Evolutionary conservation across 2,888 invertebrate genomes (phyloP).

Genomic region (Eupithecia subumbrata): DNA sequence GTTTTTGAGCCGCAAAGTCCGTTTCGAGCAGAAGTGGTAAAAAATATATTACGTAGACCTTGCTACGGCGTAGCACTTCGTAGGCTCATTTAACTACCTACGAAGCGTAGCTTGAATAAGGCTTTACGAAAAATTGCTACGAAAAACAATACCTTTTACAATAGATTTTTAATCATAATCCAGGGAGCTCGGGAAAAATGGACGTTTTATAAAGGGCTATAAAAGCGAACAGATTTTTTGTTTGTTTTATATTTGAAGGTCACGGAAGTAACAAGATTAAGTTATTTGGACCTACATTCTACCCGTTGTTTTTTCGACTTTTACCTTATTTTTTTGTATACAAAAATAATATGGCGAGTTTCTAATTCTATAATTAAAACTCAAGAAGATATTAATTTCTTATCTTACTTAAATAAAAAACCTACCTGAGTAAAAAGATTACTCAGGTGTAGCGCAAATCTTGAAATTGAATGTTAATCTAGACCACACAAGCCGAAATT

Average conservation of each 20-base stretch:
- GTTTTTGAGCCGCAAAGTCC: not conserved
- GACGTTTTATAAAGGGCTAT: conserved; percentile 2
- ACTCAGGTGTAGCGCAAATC: not conserved
- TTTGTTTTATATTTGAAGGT: conserved; percentile 3
- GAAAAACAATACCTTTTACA: not conserved
- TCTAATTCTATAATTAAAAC: too few species aligned
- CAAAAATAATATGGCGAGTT: not conserved
- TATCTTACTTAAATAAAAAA: too few species aligned
- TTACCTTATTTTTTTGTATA: not conserved
- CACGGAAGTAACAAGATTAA: not conserved
- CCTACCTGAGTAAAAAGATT: too few species aligned
- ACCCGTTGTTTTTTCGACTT: not conserved
- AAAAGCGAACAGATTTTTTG: not conserved
- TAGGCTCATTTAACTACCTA: not conserved
- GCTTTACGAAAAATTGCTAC: not conserved
- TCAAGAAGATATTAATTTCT: too few species aligned
- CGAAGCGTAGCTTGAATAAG: not conserved
- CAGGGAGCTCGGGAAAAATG: not conserved
- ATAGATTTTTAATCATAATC: conserved; percentile 3
- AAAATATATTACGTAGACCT: not conserved
- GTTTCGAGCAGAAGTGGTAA: not conserved
- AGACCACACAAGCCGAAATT: not conserved
- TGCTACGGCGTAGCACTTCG: conserved; percentile 19
- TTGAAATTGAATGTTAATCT: not conserved
- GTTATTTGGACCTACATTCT: not conserved